A percentile compares a stretch with the other conserved stretches of the same genome.
These are phyloP conservation scores for Stegophylla sp. DNA, from an alignment of 2,888 invertebrate genomes.

Conservation along the genomic window DNA sequence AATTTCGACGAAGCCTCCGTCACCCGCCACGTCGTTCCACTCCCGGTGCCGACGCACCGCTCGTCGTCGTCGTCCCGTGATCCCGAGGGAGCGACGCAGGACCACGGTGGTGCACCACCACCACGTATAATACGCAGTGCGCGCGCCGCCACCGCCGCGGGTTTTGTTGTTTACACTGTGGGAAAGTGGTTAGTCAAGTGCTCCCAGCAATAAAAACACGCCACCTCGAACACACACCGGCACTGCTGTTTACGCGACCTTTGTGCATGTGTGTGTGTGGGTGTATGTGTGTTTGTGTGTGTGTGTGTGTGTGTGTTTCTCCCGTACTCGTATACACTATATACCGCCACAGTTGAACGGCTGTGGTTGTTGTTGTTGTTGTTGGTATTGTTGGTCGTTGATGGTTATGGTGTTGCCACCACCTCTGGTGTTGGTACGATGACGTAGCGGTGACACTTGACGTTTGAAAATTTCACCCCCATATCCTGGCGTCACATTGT, in stretches of 20 bases:
- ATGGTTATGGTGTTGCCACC: too few relatives aligned
- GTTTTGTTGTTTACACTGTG: constrained; percentile 58
- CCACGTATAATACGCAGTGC: not conserved
- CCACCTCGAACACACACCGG: not conserved
- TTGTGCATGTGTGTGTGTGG: not conserved
- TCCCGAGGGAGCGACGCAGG: constrained; percentile 19
- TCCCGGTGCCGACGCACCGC: not conserved
- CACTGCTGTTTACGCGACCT: not conserved
- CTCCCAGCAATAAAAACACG: constrained; percentile 60
- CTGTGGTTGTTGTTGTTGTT: not conserved
- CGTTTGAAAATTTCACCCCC: not conserved
- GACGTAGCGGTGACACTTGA: not conserved
- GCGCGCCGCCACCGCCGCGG: not conserved
- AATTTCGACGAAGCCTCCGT: constrained; percentile 16
- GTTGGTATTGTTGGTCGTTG: not conserved
- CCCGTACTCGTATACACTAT: not conserved
- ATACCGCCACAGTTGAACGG: too few relatives aligned
- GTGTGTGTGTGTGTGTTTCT: too few relatives aligned
- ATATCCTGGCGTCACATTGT: not conserved
- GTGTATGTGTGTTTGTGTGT: too few relatives aligned
- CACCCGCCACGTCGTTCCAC: constrained; percentile 2
- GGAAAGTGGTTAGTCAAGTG: constrained; percentile 60
- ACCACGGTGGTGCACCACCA: not conserved
- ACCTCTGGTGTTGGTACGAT: too few relatives aligned
- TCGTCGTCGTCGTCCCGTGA: not conserved